Evolutionary conservation across 1,140 invertebrate genomes (phyloP), one percentile per base, ranked within the genome.

Genomic region (Metaphire vulgaris): DNA sequence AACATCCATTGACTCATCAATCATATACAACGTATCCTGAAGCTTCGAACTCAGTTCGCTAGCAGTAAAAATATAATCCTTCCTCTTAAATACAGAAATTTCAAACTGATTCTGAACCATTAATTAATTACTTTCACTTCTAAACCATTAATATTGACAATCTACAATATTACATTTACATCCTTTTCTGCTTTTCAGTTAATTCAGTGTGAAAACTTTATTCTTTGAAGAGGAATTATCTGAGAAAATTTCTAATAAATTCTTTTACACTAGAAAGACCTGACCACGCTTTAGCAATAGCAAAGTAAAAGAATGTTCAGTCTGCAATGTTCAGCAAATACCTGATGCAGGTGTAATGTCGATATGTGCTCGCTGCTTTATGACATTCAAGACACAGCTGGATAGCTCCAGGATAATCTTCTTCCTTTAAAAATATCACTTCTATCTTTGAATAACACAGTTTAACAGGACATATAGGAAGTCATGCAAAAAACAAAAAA

Each of bases 381-480:
- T 93, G 92, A 81, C 94, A 96, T 85, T 95, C 92, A 31, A 95
- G 84, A 71, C 96, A 89, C 31, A 98, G 85, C 21, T 92, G 90
- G 77, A 98, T 97, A 1, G 95, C 95, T 70, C 91, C 91, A 69
- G 92, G 91, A 87, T 93, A 98, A 85, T 97, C 93, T 79, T 92
- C 92, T 80, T 92, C 91, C 83, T 88, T 74, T n/a, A 76, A 77
- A 74, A 30, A 32, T 14, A n/a, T n/a, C n/a, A n/a, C n/a, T n/a
- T n/a, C n/a, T n/a, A n/a, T n/a, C n/a, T n/a, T 14, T 14, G 33
- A 33, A 1, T 71, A 71, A 30, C n/a, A 65, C 16, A 65, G 16
- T n/a, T 16, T 16, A n/a, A 16, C 64, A 65, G 14, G 31, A 15
- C 15, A 15, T 26, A 70, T 16, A 70, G 15, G 15, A 15, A 28